Percentiles rank a stretch among this genome's conserved stretches.
These are phyloP conservation scores for Leptoclinus maculatus DNA, from an alignment of 2,797 vertebrate genomes.

Conservation along the genomic window DNA sequence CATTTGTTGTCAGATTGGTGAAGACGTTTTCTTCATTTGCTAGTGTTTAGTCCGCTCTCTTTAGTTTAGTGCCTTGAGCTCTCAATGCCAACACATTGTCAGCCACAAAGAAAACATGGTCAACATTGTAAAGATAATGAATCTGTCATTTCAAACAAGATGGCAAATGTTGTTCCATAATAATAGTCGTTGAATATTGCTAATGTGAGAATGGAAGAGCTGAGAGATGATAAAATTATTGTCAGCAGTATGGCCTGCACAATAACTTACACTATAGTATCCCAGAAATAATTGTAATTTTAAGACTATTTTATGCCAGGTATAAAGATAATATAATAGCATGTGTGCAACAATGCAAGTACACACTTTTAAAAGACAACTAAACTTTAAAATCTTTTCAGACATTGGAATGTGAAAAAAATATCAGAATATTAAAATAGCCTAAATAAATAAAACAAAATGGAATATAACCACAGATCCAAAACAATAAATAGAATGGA, in stretches of 20 bases:
- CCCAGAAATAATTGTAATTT: not conserved
- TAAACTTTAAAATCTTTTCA: too few relatives aligned
- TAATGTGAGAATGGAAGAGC: not conserved
- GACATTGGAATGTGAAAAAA: not conserved
- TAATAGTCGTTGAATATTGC: slow-evolving; percentile 5
- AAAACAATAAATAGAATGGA: not conserved
- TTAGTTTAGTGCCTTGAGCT: not conserved
- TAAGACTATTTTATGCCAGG: not conserved
- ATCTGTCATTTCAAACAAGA: not conserved
- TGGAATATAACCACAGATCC: not conserved
- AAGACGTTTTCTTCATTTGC: not conserved
- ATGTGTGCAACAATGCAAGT: not conserved
- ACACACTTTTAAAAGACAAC: not conserved
- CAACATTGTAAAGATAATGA: not conserved
- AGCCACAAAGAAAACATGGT: not conserved
- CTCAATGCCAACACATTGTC: not conserved
- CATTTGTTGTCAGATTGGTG: not conserved
- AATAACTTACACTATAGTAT: not conserved
- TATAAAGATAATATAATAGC: not conserved
- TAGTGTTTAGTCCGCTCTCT: not conserved
- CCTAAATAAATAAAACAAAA: not conserved
- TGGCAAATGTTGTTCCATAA: not conserved
- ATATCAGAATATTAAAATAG: not conserved
- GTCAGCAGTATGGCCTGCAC: not conserved
- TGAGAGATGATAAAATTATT: not conserved